Percentiles rank a stretch among this genome's conserved stretches.
These are phyloP conservation scores for Nezara viridula DNA, from an alignment of 2,888 invertebrate genomes.

Conservation along the genomic window DNA sequence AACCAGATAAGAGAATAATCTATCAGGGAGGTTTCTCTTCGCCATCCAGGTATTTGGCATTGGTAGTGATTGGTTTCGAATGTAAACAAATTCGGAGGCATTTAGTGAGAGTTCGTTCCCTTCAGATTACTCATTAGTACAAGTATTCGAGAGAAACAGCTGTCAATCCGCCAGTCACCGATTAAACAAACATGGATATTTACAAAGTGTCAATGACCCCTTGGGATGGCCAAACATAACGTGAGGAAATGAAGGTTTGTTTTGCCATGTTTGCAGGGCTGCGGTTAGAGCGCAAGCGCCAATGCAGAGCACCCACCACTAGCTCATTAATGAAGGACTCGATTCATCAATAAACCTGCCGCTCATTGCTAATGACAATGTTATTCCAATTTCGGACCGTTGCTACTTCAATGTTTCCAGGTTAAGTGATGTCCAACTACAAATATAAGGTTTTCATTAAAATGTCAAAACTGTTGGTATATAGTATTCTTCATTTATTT, in stretches of 20 bases:
- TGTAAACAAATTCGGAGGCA: too few species aligned
- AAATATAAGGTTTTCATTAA: too few species aligned
- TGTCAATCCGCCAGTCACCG: not conserved
- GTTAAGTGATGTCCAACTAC: too few species aligned
- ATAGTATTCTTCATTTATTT: too few species aligned
- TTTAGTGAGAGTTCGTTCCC: not conserved
- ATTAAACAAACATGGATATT: not conserved
- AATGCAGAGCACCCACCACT: not conserved
- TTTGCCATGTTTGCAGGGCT: not conserved
- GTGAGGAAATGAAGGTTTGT: not conserved
- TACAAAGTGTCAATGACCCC: not conserved
- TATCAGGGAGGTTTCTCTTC: too few species aligned
- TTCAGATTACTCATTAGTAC: accelerated
- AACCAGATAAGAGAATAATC: too few species aligned
- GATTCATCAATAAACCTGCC: not conserved
- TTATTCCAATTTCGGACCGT: not conserved
- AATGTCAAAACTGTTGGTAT: too few species aligned
- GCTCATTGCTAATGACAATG: not conserved
- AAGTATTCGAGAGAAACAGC: not conserved
- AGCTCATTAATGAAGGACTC: not conserved
- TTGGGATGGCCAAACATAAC: not conserved
- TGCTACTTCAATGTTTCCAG: not conserved
- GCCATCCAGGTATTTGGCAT: too few species aligned
- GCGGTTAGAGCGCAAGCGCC: not conserved
- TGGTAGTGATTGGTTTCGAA: too few species aligned